Evolutionary conservation across 1,140 invertebrate genomes (phyloP).

Genomic region (Pygmarrhopalites habei): DNA sequence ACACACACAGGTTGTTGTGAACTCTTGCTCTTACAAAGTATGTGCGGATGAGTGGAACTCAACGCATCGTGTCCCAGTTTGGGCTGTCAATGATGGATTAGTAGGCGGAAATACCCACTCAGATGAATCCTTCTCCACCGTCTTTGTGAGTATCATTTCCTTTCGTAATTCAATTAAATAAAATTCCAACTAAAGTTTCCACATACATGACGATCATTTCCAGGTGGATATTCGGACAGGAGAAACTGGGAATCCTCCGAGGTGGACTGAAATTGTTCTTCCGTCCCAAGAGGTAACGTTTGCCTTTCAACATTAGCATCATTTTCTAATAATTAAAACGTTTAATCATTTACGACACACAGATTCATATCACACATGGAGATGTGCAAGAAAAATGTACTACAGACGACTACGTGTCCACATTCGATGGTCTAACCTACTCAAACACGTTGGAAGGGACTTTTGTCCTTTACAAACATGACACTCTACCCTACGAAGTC

Average conservation of each 20-base stretch:
- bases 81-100: conserved; percentile 38
- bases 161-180: too few relatives aligned
- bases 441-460: conserved; percentile 35
- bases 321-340: too few relatives aligned
- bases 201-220: too few relatives aligned
- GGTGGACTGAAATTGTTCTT: conserved; percentile 35
- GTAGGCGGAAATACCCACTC: conserved; percentile 27
- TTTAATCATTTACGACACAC: too few relatives aligned
- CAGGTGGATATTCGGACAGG: conserved; percentile 32
- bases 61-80: conserved; percentile 38
- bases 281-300: conserved; percentile 37
- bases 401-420: conserved; percentile 27
- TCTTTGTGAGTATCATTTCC: conserved; percentile 24
- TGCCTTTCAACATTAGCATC: background rate
- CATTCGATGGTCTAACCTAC: conserved; percentile 39
- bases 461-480: conserved; percentile 38
- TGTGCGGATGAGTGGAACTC: conserved; percentile 40
- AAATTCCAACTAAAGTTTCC: too few relatives aligned
- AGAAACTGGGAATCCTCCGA: conserved; percentile 28
- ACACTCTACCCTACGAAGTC: conserved; percentile 37
- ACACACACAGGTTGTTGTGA: conserved; percentile 32
- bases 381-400: conserved; percentile 37
- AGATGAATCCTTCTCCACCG: background rate
- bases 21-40: conserved; percentile 34
- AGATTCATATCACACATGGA: conserved; percentile 34